phyloP scores from a whole-genome alignment of 2,797 vertebrate genomes.

The Pyrocephalus nanus region DNA sequence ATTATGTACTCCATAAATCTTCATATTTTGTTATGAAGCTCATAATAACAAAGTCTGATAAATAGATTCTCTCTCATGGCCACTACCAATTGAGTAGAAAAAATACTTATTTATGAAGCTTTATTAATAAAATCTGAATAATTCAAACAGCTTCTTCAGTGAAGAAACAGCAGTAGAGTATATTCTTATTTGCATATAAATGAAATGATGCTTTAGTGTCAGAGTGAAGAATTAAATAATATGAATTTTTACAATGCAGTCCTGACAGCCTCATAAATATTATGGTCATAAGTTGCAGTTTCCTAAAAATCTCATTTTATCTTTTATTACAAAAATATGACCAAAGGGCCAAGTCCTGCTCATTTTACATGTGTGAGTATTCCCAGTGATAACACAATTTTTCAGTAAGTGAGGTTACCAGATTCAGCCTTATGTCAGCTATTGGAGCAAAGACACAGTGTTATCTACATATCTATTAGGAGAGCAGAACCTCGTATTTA shows the following conservation, averaged over 20 bases:
- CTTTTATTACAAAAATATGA: conserved; percentile 67
- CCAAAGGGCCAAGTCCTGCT: conserved; percentile 53
- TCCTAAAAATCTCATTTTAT: conserved; percentile 72
- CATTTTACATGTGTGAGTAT: conserved; percentile 47
- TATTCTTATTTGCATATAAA: conserved; percentile 72
- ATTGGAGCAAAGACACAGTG: not conserved
- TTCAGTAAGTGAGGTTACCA: conserved; percentile 59
- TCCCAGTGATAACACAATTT: conserved; percentile 56
- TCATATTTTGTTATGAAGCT: conserved; percentile 63
- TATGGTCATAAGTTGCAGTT: conserved; percentile 63
- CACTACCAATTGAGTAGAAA: conserved; percentile 62
- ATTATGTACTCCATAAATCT: conserved; percentile 68
- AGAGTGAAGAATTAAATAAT: conserved; percentile 72
- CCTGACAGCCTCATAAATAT: conserved; percentile 70
- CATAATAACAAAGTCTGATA: conserved; percentile 58
- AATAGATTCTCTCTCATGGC: conserved; percentile 57
- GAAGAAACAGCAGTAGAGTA: conserved; percentile 48
- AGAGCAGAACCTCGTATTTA: conserved; percentile 20
- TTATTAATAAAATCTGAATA: conserved; percentile 70
- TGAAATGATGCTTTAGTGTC: conserved; percentile 74
- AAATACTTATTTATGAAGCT: conserved; percentile 63
- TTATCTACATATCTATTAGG: not conserved
- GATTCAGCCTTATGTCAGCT: conserved; percentile 34
- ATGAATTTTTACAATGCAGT: conserved; percentile 59
- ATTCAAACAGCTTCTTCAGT: conserved; percentile 64